Conservation (phyloP, 2,113 vertebrate genomes). For the Petromus typicus region DNA sequence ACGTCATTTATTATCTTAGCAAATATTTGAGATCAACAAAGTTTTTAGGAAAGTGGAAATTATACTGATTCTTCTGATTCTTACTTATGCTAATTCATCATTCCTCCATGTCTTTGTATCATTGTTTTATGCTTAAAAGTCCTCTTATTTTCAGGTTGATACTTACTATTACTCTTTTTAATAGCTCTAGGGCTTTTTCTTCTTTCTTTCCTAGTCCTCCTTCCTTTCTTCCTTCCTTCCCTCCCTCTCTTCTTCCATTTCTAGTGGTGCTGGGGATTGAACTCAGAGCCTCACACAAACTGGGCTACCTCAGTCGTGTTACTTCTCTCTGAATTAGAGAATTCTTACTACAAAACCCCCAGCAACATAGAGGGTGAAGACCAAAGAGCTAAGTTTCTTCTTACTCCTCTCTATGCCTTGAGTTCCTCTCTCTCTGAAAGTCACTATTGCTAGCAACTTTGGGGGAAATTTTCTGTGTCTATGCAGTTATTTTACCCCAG, state of each 20-base stretch:
- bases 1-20: slow-evolving; percentile 50
- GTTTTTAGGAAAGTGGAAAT: slow-evolving; percentile 43
- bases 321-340: slow-evolving; percentile 57
- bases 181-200: not conserved
- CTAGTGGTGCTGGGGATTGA: not conserved
- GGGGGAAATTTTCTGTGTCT: not conserved
- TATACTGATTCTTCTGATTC: slow-evolving; percentile 9
- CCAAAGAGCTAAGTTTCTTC: not conserved
- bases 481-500: slow-evolving; percentile 35
- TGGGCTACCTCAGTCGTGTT: not conserved
- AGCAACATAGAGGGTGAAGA: not conserved
- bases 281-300: not conserved
- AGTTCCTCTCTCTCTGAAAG: not conserved
- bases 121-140: slow-evolving; percentile 28
- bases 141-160: not conserved
- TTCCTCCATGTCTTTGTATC: not conserved
- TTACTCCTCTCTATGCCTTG: not conserved
- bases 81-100: slow-evolving; percentile 42
- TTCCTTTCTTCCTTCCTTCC: no score
- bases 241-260: not conserved
- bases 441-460: not conserved
- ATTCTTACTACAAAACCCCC: not conserved
- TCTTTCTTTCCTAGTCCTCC: not conserved
- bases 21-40: slow-evolving; percentile 53
- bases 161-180: not conserved